phyloP scores from a whole-genome alignment of 2,113 vertebrate species.

The Chelonoidis abingdonii region DNA sequence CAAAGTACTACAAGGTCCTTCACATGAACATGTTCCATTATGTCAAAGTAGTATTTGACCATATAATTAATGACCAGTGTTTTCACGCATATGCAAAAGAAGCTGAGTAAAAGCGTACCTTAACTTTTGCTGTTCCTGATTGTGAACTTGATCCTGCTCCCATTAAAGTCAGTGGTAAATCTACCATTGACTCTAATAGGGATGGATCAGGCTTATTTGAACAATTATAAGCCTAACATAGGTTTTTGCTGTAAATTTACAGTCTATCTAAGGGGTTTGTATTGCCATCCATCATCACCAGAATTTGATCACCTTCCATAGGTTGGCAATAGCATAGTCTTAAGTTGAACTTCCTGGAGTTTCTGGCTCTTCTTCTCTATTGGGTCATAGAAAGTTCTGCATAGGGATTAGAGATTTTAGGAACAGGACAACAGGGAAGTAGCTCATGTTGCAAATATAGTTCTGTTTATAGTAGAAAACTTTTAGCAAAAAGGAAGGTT shows the following conservation, averaged over 20 bases:
- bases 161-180: background rate
- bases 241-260: background rate
- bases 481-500: background rate
- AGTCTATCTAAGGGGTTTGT: background rate
- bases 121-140: background rate
- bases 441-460: background rate
- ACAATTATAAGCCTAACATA: background rate
- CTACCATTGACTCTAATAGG: background rate
- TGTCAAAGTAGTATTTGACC: background rate
- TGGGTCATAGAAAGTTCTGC: background rate
- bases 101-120: background rate
- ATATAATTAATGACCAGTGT: background rate
- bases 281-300: accelerated
- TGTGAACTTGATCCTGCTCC: background rate
- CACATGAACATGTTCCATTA: background rate
- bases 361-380: background rate
- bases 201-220: background rate
- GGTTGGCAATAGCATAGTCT: background rate
- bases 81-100: background rate
- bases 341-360: background rate
- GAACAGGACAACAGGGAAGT: background rate
- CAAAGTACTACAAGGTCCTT: background rate
- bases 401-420: background rate
- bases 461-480: background rate
- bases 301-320: background rate